These are phyloP conservation scores for Apostichopus parvimensis DNA, from an alignment of 35 echinoderm and acorn worm genomes.

Conservation along the genomic window DNA sequence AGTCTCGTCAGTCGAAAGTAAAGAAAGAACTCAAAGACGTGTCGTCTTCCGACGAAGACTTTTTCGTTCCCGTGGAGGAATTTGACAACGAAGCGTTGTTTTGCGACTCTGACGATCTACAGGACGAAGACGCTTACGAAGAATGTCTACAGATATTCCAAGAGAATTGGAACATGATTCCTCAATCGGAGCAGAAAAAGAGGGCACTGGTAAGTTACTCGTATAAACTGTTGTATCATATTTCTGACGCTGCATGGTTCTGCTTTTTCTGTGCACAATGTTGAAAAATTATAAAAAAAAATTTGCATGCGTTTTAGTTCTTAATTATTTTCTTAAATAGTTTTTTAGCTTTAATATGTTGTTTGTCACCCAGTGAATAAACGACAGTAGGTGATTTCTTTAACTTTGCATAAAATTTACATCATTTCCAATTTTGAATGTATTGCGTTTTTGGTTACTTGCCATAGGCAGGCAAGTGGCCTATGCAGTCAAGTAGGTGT, in stretches of 20 bases:
- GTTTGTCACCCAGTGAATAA: too few species aligned
- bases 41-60: slow-evolving; percentile 13
- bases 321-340: too few species aligned
- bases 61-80: slow-evolving; percentile 25
- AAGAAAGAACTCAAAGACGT: background rate
- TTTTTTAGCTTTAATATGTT: too few species aligned
- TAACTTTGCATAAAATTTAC: too few species aligned
- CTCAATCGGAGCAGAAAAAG: slow-evolving; percentile 23
- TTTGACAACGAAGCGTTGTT: slow-evolving; percentile 9
- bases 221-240: background rate
- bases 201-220: slow-evolving; percentile 23
- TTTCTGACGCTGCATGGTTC: too few species aligned
- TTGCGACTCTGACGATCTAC: slow-evolving; percentile 31
- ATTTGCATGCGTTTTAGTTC: too few species aligned
- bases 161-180: slow-evolving; percentile 56
- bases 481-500: too few species aligned
- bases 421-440: too few species aligned
- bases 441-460: too few species aligned
- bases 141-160: slow-evolving; percentile 92
- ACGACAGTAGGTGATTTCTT: too few species aligned
- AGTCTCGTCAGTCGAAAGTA: background rate
- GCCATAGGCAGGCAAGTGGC: too few species aligned
- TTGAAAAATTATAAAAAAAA: too few species aligned
- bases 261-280: background rate
- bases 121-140: slow-evolving; percentile 72